Conservation (phyloP, 2,888 invertebrate species). For the Lithophane socia region DNA sequence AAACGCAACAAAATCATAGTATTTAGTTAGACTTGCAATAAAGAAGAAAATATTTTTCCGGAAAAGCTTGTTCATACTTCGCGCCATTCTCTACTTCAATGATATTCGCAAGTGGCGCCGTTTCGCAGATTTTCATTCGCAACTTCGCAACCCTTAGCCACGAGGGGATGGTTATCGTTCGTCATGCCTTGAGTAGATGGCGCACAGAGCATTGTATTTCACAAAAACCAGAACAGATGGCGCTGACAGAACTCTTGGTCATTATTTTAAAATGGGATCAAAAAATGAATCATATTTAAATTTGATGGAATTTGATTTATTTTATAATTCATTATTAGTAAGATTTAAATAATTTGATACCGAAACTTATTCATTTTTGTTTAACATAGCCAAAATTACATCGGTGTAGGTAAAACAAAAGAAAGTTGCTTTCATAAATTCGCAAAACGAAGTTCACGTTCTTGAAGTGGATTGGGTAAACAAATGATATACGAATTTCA, state of each 20-base stretch:
- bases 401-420: neutral
- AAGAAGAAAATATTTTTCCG: neutral
- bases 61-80: slow-evolving; percentile 42
- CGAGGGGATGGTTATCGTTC: slow-evolving; percentile 82
- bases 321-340: neutral
- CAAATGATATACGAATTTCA: slow-evolving; percentile 24
- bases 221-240: slow-evolving; percentile 77
- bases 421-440: neutral
- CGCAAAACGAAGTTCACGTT: neutral
- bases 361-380: neutral
- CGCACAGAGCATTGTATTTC: slow-evolving; percentile 65
- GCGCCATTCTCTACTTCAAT: slow-evolving; percentile 65
- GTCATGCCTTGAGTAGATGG: slow-evolving; percentile 76
- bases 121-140: slow-evolving; percentile 85
- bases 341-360: neutral
- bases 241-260: slow-evolving; percentile 66
- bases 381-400: neutral
- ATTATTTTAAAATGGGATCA: neutral
- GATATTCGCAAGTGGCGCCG: slow-evolving; percentile 82
- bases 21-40: neutral
- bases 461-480: neutral
- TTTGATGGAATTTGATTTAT: neutral
- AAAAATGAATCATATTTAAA: neutral
- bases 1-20: too few relatives aligned
- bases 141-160: slow-evolving; percentile 87